Evolutionary conservation across 2,888 invertebrate genomes (phyloP).

Genomic region (Coecobrya sp.): DNA sequence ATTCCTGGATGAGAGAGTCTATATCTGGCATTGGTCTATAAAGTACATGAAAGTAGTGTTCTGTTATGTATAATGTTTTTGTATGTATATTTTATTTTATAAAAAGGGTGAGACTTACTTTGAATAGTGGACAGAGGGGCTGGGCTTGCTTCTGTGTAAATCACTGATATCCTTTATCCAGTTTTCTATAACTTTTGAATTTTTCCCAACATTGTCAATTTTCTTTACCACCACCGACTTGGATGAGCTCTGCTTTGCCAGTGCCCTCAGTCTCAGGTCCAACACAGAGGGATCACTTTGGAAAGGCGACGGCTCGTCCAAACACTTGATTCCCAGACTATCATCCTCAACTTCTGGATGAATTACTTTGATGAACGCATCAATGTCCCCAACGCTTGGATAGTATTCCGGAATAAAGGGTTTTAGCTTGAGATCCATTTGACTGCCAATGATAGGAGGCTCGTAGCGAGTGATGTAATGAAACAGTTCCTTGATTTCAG

Average conservation of each 20-base stretch:
- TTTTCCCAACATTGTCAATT: constrained; percentile 91
- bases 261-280: constrained; percentile 94
- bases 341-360: constrained; percentile 92
- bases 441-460: constrained; percentile 93
- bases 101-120: constrained; percentile 90
- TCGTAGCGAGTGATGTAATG: constrained; percentile 97
- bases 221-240: constrained; percentile 88
- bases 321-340: constrained; percentile 92
- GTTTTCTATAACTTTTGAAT: constrained; percentile 96
- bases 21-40: constrained; percentile 96
- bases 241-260: constrained; percentile 91
- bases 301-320: constrained; percentile 98
- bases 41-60: too few species aligned
- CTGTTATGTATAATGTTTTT: too few species aligned
- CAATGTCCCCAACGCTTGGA: constrained; percentile 99
- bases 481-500: constrained; percentile 97
- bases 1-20: constrained; percentile 97
- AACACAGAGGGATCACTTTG: constrained; percentile 98
- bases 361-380: constrained; percentile 95
- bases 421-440: constrained; percentile 95
- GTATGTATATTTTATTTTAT: too few species aligned
- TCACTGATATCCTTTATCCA: constrained; percentile 99
- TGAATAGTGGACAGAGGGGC: constrained; percentile 94
- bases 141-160: constrained; percentile 95
- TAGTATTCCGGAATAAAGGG: constrained; percentile 99